These are phyloP conservation scores for Alexandromys fortis DNA, from an alignment of 2,113 vertebrate species.

Conservation along the genomic window DNA sequence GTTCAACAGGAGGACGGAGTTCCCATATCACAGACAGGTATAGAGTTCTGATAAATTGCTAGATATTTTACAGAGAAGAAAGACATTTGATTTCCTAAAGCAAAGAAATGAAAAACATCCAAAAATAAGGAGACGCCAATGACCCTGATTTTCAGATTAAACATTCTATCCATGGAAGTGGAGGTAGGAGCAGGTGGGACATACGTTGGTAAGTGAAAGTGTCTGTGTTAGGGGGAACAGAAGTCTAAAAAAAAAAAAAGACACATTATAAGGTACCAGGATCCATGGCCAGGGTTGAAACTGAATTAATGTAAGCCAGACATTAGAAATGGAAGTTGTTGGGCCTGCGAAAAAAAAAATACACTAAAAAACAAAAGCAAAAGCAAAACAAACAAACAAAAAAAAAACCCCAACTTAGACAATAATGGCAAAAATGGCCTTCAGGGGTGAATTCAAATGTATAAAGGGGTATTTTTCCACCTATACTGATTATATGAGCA, in stretches of 20 bases:
- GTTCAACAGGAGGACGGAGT: neutral
- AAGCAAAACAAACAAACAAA: neutral
- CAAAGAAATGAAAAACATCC: neutral
- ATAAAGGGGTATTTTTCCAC: neutral
- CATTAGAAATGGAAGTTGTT: neutral
- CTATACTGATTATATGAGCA: neutral
- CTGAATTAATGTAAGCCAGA: neutral
- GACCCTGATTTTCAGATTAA: neutral
- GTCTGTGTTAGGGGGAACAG: neutral
- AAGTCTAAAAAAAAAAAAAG: neutral
- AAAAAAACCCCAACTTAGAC: neutral
- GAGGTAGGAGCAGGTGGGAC: accelerated
- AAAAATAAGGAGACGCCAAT: neutral
- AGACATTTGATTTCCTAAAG: neutral
- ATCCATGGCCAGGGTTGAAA: neutral
- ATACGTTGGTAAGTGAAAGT: neutral
- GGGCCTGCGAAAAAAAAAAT: too few relatives aligned
- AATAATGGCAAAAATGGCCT: neutral
- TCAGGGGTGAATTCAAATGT: neutral
- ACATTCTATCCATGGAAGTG: neutral
- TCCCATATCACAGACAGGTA: neutral
- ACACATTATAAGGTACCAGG: neutral
- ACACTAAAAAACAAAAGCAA: neutral
- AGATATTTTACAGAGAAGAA: neutral
- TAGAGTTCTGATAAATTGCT: neutral